These are phyloP conservation scores for Chaetops frenatus DNA, from an alignment of 2,113 vertebrate species.

Conservation along the genomic window DNA sequence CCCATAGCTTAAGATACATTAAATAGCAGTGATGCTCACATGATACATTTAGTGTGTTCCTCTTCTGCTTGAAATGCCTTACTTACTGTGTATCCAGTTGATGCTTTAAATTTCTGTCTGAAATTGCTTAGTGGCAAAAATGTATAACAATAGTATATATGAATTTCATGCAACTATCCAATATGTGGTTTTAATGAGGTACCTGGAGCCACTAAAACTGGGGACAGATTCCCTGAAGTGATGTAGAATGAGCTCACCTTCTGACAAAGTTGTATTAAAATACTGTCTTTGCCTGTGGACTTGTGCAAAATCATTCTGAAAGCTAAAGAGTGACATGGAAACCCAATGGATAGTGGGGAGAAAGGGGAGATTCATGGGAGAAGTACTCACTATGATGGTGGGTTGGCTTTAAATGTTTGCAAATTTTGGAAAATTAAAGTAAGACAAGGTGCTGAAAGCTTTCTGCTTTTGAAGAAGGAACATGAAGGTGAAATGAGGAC, in stretches of 20 bases:
- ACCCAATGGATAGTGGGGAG: too few relatives aligned
- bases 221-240: not conserved
- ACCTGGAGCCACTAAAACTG: not conserved
- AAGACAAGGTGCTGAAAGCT: not conserved
- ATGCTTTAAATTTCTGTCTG: not conserved
- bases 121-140: not conserved
- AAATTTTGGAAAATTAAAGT: not conserved
- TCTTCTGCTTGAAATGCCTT: not conserved
- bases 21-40: not conserved
- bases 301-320: not conserved
- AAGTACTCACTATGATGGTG: not conserved
- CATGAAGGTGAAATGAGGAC: not conserved
- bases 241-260: not conserved
- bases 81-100: too few relatives aligned
- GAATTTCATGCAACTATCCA: not conserved
- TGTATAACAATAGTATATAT: rapidly evolving
- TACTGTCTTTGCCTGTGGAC: not conserved
- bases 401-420: not conserved
- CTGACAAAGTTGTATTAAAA: not conserved
- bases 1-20: not conserved
- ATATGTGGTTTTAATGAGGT: not conserved
- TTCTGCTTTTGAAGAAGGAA: not conserved
- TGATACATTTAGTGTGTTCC: not conserved
- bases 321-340: not conserved
- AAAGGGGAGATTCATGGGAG: not conserved